Percentiles rank a stretch among this genome's conserved stretches.
These are phyloP conservation scores for Ctenomys sociabilis DNA, from an alignment of 2,113 vertebrate genomes.

Conservation along the genomic window DNA sequence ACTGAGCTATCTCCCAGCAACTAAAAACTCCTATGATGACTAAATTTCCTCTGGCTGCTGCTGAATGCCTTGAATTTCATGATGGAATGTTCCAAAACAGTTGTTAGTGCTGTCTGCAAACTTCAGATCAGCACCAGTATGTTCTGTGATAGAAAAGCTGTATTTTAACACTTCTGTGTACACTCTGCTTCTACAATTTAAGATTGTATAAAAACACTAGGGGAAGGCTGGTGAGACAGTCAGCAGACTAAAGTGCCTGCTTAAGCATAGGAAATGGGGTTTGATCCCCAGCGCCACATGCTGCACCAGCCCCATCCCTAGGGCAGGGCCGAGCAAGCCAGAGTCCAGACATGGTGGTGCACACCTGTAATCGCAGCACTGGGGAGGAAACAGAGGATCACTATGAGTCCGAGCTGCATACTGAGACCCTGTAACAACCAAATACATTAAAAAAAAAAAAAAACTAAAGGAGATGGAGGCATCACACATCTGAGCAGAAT, in stretches of 20 bases:
- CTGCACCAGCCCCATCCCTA: too few relatives aligned
- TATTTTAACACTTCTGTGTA: constrained; percentile 25
- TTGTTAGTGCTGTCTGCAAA: neutral
- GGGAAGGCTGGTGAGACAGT: neutral
- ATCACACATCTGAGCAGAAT: neutral
- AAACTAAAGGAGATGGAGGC: neutral
- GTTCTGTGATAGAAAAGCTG: neutral
- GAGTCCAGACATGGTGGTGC: too few relatives aligned
- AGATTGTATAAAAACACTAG: neutral
- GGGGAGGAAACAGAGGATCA: too few relatives aligned
- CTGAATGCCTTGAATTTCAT: neutral
- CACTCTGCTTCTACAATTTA: neutral
- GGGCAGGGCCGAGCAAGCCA: too few relatives aligned
- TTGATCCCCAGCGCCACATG: too few relatives aligned
- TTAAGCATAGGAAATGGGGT: too few relatives aligned
- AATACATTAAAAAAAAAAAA: too few relatives aligned
- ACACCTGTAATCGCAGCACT: too few relatives aligned
- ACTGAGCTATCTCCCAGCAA: too few relatives aligned
- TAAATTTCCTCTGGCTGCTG: neutral
- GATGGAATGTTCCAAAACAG: constrained; percentile 2
- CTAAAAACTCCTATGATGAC: neutral
- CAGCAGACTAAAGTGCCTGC: too few relatives aligned
- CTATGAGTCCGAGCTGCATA: too few relatives aligned
- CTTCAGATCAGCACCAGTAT: neutral
- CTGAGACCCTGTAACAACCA: too few relatives aligned